Evolutionary conservation across 2,113 vertebrate species (phyloP).

Genomic region (Oreochromis tanganicae): DNA sequence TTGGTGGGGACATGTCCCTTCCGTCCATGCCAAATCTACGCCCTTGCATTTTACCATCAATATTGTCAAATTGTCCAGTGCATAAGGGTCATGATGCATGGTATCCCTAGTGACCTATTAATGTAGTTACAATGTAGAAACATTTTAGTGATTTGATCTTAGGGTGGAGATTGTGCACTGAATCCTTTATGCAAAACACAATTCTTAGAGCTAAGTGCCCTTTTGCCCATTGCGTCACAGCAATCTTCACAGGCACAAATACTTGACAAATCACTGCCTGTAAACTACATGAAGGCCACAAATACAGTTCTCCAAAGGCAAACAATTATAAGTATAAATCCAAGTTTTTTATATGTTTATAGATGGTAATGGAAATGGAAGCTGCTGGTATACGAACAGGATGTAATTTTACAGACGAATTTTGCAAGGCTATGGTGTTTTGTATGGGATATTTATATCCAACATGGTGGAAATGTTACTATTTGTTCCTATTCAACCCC

Average conservation of each 20-base stretch:
- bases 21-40: too few species aligned
- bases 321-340: not conserved
- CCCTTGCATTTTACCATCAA: not conserved
- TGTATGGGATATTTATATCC: not conserved
- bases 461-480: not conserved
- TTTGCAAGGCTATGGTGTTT: not conserved
- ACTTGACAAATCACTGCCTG: not conserved
- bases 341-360: not conserved
- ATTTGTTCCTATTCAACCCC: not conserved
- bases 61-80: not conserved
- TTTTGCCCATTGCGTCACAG: not conserved
- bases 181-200: not conserved
- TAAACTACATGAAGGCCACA: not conserved
- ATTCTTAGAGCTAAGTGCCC: not conserved
- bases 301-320: not conserved
- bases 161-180: not conserved
- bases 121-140: not conserved
- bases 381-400: not conserved
- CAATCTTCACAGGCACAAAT: not conserved
- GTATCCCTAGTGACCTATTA: not conserved
- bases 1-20: too few species aligned
- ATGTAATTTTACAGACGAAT: not conserved
- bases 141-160: not conserved
- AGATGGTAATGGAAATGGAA: not conserved
- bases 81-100: not conserved